These are phyloP conservation scores for Cylloceria caligata DNA, from an alignment of 2,888 invertebrate species.

Conservation along the genomic window DNA sequence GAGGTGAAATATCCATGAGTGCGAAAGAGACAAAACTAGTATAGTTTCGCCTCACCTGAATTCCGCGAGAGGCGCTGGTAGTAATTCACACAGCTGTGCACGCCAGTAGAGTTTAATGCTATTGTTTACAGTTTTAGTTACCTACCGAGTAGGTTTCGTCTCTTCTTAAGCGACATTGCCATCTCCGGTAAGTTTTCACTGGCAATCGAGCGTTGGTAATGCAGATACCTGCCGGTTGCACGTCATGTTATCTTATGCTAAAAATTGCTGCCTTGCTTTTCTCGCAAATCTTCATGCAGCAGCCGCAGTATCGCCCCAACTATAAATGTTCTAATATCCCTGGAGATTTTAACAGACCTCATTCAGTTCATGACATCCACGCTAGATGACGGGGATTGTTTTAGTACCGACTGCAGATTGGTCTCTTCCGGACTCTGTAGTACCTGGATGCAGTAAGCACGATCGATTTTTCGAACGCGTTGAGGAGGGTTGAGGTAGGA, in stretches of 20 bases:
- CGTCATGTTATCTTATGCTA: too few species aligned
- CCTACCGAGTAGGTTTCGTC: too few species aligned
- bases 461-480: slow-evolving; percentile 44
- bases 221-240: slow-evolving; percentile 43
- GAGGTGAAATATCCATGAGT: too few species aligned
- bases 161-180: too few species aligned
- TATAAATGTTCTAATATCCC: neutral
- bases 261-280: too few species aligned
- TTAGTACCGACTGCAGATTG: slow-evolving; percentile 50
- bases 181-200: slow-evolving; percentile 4
- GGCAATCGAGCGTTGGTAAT: slow-evolving; percentile 46
- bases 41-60: too few species aligned
- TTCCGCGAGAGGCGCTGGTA: too few species aligned
- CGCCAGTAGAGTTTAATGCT: too few species aligned
- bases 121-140: too few species aligned
- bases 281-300: neutral
- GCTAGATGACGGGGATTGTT: slow-evolving; percentile 29
- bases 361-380: slow-evolving; percentile 9
- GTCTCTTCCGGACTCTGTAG: neutral
- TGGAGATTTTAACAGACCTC: neutral
- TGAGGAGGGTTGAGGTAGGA: slow-evolving; percentile 18
- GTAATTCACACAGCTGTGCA: too few species aligned
- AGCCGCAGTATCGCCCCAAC: neutral
- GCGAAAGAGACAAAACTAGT: too few species aligned
- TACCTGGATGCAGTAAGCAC: neutral